Evolutionary conservation across 1,140 invertebrate genomes (phyloP).

Genomic region (Solen grandis): DNA sequence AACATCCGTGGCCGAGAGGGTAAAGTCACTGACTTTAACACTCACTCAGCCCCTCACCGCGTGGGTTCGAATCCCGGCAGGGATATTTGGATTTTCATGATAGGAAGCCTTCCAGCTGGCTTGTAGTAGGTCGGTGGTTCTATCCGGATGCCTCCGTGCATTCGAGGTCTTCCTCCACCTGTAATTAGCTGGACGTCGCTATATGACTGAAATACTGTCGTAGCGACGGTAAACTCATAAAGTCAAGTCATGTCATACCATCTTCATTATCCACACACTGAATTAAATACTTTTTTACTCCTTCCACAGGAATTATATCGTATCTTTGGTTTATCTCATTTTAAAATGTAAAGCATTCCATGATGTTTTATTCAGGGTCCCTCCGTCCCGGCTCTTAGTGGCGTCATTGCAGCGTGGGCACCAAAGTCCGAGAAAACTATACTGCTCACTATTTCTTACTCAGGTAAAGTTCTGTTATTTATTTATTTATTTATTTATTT

Average conservation of each 20-base stretch:
- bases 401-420: constrained; percentile 77
- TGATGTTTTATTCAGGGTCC: constrained; percentile 84
- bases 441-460: constrained; percentile 75
- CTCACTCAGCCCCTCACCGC: no score
- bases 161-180: no score
- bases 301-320: constrained; percentile 7
- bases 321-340: neutral
- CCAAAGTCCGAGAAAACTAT: constrained; percentile 75
- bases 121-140: no score
- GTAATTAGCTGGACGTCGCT: no score
- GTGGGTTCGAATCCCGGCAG: no score
- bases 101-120: no score
- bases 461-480: constrained; percentile 64
- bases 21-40: no score
- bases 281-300: constrained; percentile 50
- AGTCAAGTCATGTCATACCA: neutral
- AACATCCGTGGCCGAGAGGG: no score
- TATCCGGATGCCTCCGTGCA: no score
- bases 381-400: constrained; percentile 74
- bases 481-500: neutral
- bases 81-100: no score
- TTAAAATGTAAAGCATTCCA: constrained; percentile 1
- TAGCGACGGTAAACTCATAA: no score
- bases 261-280: constrained; percentile 19
- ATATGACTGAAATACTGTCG: no score